A percentile compares a stretch with the other conserved stretches of the same genome.
Evolutionary conservation across 2,888 invertebrate genomes (phyloP).

Genomic region (Pristionchus fissidentatus): DNA sequence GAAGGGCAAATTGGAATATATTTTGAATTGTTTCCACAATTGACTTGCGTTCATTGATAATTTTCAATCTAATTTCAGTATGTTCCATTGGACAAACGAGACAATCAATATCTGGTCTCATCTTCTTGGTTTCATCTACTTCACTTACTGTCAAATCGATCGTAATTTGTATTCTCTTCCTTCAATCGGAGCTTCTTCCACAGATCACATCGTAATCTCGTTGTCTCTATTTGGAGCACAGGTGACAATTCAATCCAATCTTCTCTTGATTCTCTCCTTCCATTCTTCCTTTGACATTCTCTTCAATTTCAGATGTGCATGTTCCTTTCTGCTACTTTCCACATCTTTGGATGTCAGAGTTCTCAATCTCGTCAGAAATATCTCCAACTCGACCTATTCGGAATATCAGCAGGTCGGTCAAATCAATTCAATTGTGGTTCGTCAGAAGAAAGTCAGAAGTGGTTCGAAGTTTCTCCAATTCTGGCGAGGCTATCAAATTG

Average conservation of each 20-base stretch:
- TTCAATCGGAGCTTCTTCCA: constrained; percentile 83
- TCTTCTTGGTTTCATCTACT: constrained; percentile 81
- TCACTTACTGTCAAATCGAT: constrained; percentile 87
- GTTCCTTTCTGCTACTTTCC: constrained; percentile 91
- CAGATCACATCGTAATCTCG: constrained; percentile 89
- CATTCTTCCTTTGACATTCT: constrained; percentile 19
- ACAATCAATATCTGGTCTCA: constrained; percentile 98
- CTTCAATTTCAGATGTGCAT: constrained; percentile 86
- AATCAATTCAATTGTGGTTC: background rate
- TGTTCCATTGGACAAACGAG: constrained; percentile 97
- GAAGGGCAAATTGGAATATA: background rate
- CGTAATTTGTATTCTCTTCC: constrained; percentile 82
- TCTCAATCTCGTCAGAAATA: constrained; percentile 88
- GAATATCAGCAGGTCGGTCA: constrained; percentile 88
- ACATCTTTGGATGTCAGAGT: constrained; percentile 93
- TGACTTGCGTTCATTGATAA: background rate
- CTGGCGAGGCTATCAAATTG: background rate
- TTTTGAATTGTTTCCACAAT: background rate
- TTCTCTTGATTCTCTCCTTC: background rate
- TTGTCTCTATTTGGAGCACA: constrained; percentile 89
- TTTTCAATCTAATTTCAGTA: constrained; percentile 79
- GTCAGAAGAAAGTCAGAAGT: too few species aligned
- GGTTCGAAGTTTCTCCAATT: too few species aligned
- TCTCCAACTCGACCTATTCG: constrained; percentile 91
- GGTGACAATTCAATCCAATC: constrained; percentile 78